phyloP scores from a whole-genome alignment of 2,797 vertebrate species.

The Sandelia bainsii region DNA sequence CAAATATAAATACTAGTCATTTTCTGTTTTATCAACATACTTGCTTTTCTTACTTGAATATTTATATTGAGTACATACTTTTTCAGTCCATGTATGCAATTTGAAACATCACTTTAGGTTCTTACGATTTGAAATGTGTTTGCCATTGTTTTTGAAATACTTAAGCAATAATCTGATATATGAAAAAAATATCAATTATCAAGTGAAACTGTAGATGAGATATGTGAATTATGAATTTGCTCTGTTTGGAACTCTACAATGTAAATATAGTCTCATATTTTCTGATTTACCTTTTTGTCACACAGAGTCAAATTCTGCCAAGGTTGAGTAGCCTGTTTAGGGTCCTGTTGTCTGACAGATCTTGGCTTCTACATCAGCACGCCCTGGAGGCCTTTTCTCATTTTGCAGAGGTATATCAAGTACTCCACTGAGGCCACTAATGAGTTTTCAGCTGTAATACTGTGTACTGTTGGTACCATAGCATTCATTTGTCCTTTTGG shows the following conservation, averaged over 20 bases:
- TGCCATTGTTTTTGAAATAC: no score
- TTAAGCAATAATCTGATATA: no score
- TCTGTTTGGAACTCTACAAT: not conserved
- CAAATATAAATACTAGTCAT: not conserved
- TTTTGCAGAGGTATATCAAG: conserved; percentile 91
- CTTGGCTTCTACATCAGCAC: conserved; percentile 91
- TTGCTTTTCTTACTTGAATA: not conserved
- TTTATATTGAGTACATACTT: not conserved
- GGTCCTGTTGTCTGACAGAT: conserved; percentile 82
- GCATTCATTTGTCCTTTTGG: not conserved
- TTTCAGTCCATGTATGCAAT: not conserved
- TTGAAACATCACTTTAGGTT: not conserved
- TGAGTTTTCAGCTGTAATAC: not conserved
- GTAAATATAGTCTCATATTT: not conserved
- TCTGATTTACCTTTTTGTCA: conserved; percentile 22
- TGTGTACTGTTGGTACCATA: not conserved
- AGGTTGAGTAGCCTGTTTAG: conserved; percentile 87
- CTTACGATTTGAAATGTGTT: not conserved
- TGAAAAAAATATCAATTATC: not conserved
- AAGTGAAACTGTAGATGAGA: not conserved
- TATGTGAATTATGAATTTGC: not conserved
- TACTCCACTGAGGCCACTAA: not conserved
- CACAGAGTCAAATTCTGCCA: conserved; percentile 88
- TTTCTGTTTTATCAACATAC: not conserved
- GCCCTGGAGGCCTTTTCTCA: conserved; percentile 90